Conservation (phyloP, 2,797 vertebrate species). For the Onychomys torridus region DNA sequence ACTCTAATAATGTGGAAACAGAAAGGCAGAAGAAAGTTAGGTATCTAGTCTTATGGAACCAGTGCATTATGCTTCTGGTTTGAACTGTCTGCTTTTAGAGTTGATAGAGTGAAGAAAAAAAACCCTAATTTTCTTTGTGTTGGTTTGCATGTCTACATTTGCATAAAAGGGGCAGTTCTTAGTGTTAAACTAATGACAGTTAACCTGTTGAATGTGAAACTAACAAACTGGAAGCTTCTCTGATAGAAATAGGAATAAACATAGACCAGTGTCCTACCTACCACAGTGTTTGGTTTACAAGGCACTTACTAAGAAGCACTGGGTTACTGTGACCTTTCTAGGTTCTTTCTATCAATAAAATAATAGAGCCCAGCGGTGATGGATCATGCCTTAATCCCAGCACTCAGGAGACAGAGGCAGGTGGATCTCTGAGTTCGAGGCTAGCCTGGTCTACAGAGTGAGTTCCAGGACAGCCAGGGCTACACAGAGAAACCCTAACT, state of each 20-base stretch:
- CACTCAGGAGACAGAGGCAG: neutral
- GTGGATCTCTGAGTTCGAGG: neutral
- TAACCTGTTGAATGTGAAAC: constrained; percentile 20
- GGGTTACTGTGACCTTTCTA: neutral
- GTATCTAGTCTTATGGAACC: neutral
- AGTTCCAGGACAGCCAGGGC: neutral
- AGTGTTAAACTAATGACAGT: neutral
- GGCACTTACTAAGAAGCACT: neutral
- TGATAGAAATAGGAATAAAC: constrained; percentile 11
- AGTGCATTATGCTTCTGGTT: neutral
- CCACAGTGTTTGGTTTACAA: constrained; percentile 14
- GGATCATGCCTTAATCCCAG: neutral
- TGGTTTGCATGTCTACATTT: constrained; percentile 19
- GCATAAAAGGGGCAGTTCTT: neutral
- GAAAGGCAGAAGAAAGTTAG: neutral
- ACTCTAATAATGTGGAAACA: neutral
- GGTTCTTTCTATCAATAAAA: constrained; percentile 20
- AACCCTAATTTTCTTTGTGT: neutral
- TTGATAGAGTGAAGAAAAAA: neutral
- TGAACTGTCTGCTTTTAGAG: neutral
- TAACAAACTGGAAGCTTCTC: neutral
- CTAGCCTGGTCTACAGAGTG: neutral
- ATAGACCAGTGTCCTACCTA: neutral
- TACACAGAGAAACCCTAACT: neutral
- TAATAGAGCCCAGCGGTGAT: neutral